These are phyloP conservation scores for Pocillopora meandrina DNA, from an alignment of 92 coral and sea anemone species.

Conservation along the genomic window DNA sequence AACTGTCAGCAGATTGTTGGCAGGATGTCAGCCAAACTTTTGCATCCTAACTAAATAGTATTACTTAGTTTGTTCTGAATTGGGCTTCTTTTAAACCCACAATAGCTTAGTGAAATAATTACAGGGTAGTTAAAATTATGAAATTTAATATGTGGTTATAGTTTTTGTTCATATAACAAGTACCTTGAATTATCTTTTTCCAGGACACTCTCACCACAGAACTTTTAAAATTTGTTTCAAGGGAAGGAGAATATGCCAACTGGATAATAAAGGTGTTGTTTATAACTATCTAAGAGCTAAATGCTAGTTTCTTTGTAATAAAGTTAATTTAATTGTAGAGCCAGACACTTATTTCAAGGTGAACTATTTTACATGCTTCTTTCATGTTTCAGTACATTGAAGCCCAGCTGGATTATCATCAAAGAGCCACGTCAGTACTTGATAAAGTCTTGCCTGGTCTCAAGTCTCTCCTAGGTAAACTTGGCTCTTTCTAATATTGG, in stretches of 20 bases:
- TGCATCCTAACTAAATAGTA: no score
- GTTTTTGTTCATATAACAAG: no score
- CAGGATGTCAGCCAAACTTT: no score
- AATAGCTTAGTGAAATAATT: no score
- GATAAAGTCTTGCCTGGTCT: constrained; percentile 76
- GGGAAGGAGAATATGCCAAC: constrained; percentile 93
- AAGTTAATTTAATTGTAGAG: neutral
- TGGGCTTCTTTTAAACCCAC: no score
- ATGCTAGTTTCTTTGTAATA: neutral
- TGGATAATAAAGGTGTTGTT: constrained; percentile 82
- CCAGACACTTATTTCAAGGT: neutral
- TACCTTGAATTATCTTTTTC: neutral
- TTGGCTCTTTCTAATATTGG: neutral
- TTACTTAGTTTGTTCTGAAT: no score
- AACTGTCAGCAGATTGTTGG: no score
- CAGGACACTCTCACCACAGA: constrained; percentile 91
- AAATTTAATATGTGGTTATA: no score
- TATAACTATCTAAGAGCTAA: neutral
- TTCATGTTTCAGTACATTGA: constrained; percentile 64
- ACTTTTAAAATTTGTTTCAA: constrained; percentile 89
- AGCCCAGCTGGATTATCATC: constrained; percentile 93
- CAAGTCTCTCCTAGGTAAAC: constrained; percentile 80
- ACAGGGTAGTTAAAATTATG: no score
- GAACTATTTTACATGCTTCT: neutral
- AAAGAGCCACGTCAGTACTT: constrained; percentile 66